Evolutionary conservation across 2,888 invertebrate species (phyloP).

Genomic region (Neoaliturus tenellus): DNA sequence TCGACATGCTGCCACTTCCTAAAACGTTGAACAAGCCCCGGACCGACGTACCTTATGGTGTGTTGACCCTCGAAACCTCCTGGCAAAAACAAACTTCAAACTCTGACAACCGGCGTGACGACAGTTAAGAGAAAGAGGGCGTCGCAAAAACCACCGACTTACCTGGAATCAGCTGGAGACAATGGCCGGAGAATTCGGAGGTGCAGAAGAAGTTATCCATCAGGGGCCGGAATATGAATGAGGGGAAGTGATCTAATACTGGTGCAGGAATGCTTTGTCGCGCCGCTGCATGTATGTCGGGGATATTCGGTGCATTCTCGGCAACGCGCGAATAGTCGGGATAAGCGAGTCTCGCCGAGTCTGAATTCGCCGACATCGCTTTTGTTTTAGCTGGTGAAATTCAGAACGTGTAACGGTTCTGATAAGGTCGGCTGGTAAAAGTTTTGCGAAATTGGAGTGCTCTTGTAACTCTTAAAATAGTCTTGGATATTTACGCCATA

Average conservation of each 20-base stretch:
- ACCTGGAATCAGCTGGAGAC: conserved; percentile 5
- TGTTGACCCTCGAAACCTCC: not conserved
- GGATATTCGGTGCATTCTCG: not conserved
- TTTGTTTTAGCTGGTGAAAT: conserved; percentile 20
- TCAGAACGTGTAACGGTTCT: no score
- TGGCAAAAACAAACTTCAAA: not conserved
- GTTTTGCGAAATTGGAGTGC: no score
- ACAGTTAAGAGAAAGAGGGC: not conserved
- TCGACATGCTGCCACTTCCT: not conserved
- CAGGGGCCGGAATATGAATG: conserved; percentile 26
- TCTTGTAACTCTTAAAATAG: no score
- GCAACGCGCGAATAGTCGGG: not conserved
- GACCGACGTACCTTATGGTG: not conserved
- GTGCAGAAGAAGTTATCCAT: conserved; percentile 35
- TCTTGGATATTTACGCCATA: no score
- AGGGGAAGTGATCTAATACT: conserved; percentile 27
- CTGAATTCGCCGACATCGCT: not conserved
- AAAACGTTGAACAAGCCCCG: not conserved
- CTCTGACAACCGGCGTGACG: not conserved
- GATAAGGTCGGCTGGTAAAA: no score
- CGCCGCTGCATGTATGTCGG: not conserved
- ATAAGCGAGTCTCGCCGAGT: not conserved
- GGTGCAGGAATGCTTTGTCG: conserved; percentile 21
- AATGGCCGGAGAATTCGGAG: conserved; percentile 20
- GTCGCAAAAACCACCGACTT: not conserved